These are phyloP conservation scores for Diplazon laetatorius DNA, from an alignment of 2,888 invertebrate species.

Conservation along the genomic window DNA sequence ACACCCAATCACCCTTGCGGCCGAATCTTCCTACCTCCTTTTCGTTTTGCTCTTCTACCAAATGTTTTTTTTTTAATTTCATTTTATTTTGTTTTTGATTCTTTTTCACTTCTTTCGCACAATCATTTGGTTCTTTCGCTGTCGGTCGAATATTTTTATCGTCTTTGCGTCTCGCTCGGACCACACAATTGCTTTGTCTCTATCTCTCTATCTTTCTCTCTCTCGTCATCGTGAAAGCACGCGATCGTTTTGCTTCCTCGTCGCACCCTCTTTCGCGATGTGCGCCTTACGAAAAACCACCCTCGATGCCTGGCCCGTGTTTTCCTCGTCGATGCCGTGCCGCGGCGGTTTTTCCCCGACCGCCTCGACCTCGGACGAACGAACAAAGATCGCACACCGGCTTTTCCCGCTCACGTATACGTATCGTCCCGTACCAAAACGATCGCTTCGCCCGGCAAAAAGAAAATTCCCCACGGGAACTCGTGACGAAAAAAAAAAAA, in stretches of 20 bases:
- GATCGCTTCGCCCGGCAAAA: constrained; percentile 59
- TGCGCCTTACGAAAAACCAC: constrained; percentile 11
- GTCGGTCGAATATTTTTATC: constrained; percentile 48
- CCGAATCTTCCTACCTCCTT: constrained; percentile 58
- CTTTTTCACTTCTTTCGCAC: constrained; percentile 39
- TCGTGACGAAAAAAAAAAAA: constrained; percentile 32
- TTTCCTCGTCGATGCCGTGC: constrained; percentile 40
- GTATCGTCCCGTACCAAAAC: constrained; percentile 31
- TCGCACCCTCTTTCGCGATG: neutral
- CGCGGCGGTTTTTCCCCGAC: constrained; percentile 41
- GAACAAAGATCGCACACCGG: constrained; percentile 75
- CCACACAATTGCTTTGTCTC: constrained; percentile 42
- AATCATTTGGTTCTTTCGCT: constrained; percentile 40
- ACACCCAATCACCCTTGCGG: constrained; percentile 62
- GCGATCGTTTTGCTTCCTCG: constrained; percentile 48
- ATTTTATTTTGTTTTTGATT: constrained; percentile 27
- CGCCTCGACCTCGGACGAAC: constrained; percentile 49
- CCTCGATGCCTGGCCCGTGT: constrained; percentile 39
- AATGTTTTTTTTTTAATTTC: constrained; percentile 51
- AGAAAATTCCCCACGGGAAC: constrained; percentile 55
- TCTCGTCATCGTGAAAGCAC: constrained; percentile 34
- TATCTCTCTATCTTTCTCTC: constrained; percentile 22
- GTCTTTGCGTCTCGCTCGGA: constrained; percentile 43
- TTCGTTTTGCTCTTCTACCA: constrained; percentile 36
- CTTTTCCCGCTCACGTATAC: constrained; percentile 31